Conservation (phyloP, 2,113 vertebrate species). For the Vidua macroura region DNA sequence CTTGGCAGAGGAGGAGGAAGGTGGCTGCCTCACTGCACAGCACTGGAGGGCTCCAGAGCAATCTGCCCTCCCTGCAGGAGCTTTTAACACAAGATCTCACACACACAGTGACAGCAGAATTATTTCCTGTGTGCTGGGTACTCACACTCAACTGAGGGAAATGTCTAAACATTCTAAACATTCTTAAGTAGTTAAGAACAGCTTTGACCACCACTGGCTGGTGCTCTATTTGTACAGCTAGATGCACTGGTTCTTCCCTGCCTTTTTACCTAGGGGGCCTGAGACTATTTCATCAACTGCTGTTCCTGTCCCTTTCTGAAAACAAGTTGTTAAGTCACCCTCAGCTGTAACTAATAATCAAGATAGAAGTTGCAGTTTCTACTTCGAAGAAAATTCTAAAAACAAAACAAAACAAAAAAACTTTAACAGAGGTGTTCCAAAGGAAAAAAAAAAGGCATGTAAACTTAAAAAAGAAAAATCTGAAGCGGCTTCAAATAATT, state of each 20-base stretch:
- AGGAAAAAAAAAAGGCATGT: neutral
- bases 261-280: neutral
- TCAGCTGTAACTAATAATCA: neutral
- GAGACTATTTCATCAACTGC: neutral
- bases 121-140: fast-evolving
- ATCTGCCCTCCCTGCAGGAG: neutral
- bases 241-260: fast-evolving
- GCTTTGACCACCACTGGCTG: neutral
- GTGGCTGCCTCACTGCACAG: neutral
- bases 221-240: neutral
- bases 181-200: fast-evolving
- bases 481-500: neutral
- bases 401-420: neutral
- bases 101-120: neutral
- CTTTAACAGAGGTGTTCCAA: neutral
- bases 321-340: neutral
- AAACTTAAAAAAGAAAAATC: neutral
- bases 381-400: neutral
- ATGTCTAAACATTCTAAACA: too few species aligned
- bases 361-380: neutral
- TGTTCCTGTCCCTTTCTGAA: neutral
- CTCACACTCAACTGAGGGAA: neutral
- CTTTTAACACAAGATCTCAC: neutral
- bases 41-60: neutral
- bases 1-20: neutral